Evolutionary conservation across 2,113 vertebrate species (phyloP), one percentile per base, ranked within the genome.

Genomic region (Tiliqua scincoides): DNA sequence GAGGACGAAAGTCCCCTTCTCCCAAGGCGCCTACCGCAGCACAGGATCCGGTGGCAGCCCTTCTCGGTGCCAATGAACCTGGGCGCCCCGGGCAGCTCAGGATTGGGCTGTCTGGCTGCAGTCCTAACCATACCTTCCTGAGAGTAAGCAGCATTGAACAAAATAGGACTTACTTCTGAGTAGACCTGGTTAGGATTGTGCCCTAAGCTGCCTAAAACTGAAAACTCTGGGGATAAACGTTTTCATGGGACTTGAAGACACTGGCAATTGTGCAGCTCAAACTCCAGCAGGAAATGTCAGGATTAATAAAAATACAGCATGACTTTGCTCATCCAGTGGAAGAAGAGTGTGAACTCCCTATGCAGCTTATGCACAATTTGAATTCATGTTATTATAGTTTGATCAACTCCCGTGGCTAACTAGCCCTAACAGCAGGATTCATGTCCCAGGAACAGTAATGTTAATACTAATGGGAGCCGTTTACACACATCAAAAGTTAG

Each of bases 181-280:
- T n/a, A n/a, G n/a, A n/a, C n/a, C n/a, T n/a, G n/a, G n/a, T n/a
- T n/a, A n/a, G n/a, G n/a, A n/a, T n/a, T n/a, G n/a, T n/a, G n/a
- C n/a, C n/a, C n/a, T n/a, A n/a, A 88, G 87, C 79, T 74, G 57
- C 85, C 90, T 62, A 73, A 65, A 63, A 3, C 2, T n/a, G 57
- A 68, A 61, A 61, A 63, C 82, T 30, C 72, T 14, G 4, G 57
- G 12, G 37, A 2, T 74, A 3, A 30, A 75, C 59, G 0, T 14
- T 0, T 48, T 40, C 78, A 57, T 17, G 4, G 48, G 0, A 0
- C 71, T 86, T 75, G 84, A 82, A 86, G 75, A 59, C 61, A 25
- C 40, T 84, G 65, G 72, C 3, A 52, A 32, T 30, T 1, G 10
- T 14, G 48, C 43, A 59, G 70, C 54, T 72, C 15, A 74, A 79